Base-by-base conservation (phyloP, 2,888 invertebrate genomes). In the Empis livida region DNA sequence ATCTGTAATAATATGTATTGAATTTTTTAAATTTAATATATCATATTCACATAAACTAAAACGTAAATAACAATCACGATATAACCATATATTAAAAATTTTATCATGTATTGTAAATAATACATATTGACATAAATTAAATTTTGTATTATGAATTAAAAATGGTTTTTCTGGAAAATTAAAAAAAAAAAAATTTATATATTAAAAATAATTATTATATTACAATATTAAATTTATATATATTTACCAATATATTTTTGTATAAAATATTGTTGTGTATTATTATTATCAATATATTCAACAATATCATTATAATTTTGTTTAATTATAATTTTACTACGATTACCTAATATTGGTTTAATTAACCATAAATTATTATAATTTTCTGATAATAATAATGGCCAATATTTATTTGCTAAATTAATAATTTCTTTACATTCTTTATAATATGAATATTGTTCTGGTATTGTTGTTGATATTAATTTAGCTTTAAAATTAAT, bases 111-210 rank as follows among this genome's bases (percentile, higher is more conserved):
- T 87, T 1, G 90, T 82, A 4, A 67, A 48, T 45, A 93, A 68
- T 66, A 90, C 91, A 78, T 91, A 93, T 67, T 90, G 88, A 10
- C 92, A 77, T 52, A 93, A 89, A 61, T 93, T 92, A 63, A 93
- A 93, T 71, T 93, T 93, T 1, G 89, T 90, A 51, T 83, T 80
- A 63, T 87, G 77, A 38, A 93, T 79, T 41, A 93, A 67, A 42
- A 90, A 65, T 1, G 92, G 92, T 42, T 82, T 79, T 70, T 89
- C 88, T 86, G n/a, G n/a, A 35, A 35, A 5, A 35, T 8, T 8
- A 8, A 27, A 6, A 27, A 27, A 9, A 27, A 27, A 8, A 27
- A 27, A 27, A n/a, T n/a, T n/a, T 14, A 38, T n/a, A n/a, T n/a
- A n/a, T n/a, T n/a, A 20, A 20, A 5, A 38, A 32, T 5, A 32